A percentile compares a stretch with the other conserved stretches of the same genome.
Evolutionary conservation across 2,888 invertebrate species (phyloP).

Genomic region (Agriopis aurantiaria): DNA sequence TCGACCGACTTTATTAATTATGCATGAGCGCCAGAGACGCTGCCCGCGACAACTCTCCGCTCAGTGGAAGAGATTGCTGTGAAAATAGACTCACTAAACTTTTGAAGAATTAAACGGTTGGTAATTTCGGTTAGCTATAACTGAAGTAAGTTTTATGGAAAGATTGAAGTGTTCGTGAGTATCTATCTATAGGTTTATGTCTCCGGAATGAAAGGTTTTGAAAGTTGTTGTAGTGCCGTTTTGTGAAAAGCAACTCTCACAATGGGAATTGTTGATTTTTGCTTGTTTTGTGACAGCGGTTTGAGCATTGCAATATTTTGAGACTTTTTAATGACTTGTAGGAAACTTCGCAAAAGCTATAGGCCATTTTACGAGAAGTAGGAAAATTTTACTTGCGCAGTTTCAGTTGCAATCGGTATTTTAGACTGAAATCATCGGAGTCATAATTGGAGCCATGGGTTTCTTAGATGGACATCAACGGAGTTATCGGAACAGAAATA

Average conservation of each 20-base stretch:
- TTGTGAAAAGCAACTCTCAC: background rate
- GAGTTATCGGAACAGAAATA: too few species aligned
- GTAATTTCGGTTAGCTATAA: constrained; percentile 32
- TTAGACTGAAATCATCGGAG: too few species aligned
- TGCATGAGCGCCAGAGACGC: constrained; percentile 69
- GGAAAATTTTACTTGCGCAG: too few species aligned
- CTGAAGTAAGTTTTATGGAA: constrained; percentile 24
- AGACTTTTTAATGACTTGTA: too few species aligned
- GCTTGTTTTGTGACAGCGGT: too few species aligned
- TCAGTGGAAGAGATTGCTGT: constrained; percentile 62
- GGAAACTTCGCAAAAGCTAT: too few species aligned
- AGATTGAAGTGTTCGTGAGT: constrained; percentile 2
- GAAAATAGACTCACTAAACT: constrained; percentile 58
- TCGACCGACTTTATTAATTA: constrained; percentile 78
- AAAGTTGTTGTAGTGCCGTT: background rate
- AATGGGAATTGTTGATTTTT: background rate
- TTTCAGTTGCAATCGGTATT: too few species aligned
- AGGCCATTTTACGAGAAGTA: too few species aligned
- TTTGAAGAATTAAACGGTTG: constrained; percentile 42
- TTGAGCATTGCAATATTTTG: too few species aligned
- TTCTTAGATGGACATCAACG: too few species aligned
- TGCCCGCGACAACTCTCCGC: constrained; percentile 61
- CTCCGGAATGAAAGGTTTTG: background rate
- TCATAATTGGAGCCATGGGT: too few species aligned
- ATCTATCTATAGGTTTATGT: background rate